Evolutionary conservation across 2,113 vertebrate genomes (phyloP).

Genomic region (Alces alces): DNA sequence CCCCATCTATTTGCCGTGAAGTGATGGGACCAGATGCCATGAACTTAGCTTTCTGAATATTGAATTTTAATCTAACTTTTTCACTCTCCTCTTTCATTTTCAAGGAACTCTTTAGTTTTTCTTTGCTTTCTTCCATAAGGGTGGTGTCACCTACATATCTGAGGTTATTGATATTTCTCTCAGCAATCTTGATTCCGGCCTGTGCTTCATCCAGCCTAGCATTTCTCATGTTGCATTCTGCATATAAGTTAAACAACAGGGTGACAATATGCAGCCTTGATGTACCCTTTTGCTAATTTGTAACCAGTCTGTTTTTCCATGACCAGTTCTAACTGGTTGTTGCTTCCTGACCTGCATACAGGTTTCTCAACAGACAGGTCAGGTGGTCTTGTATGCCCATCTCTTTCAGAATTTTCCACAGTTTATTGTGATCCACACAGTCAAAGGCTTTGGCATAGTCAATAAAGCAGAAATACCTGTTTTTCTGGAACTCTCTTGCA

Average conservation of each 20-base stretch:
- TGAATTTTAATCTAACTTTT: neutral
- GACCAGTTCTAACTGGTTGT: neutral
- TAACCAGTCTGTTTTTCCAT: neutral
- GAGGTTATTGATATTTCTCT: neutral
- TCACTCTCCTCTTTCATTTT: neutral
- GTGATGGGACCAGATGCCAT: neutral
- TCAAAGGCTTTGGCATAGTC: neutral
- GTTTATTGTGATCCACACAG: neutral
- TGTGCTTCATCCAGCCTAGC: neutral
- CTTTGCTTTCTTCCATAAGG: neutral
- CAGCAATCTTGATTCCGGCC: neutral
- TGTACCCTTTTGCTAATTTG: neutral
- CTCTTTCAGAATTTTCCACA: neutral
- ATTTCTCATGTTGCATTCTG: neutral
- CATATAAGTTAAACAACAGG: neutral
- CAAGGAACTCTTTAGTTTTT: neutral
- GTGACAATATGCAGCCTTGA: neutral
- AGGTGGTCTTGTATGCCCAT: neutral
- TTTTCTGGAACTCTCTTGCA: neutral
- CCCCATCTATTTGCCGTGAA: neutral
- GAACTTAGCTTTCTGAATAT: neutral
- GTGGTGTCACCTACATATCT: neutral
- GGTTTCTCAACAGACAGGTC: neutral
- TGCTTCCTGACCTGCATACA: neutral
- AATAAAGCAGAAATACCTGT: neutral